Evolutionary conservation across 2,113 vertebrate genomes (phyloP), one percentile per base, ranked within the genome.

Genomic region (Corythoichthys intestinalis): DNA sequence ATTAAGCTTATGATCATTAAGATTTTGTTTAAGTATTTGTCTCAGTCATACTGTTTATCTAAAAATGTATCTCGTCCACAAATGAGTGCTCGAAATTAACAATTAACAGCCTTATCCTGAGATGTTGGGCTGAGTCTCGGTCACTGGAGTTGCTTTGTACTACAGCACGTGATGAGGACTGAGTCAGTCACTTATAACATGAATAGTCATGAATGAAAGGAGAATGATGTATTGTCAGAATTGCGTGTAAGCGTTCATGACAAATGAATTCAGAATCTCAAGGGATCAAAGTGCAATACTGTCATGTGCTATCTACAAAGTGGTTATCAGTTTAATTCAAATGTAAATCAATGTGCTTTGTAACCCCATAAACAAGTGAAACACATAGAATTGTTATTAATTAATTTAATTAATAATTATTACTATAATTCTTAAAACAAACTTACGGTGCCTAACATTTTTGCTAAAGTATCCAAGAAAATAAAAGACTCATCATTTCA

Each of bases 201-300:
- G 67, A 83, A 82, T 81, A 86, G 78, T 78, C 63, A 85, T 74
- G 37, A 10, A 1, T 1, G 0, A 6, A 70, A 37, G 72, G 50
- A 78, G 34, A 73, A 66, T n/a, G n/a, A 72, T 9, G 58, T 59
- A 76, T 80, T 85, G 77, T 85, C 47, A 46, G 2, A 41, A 38
- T 34, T 47, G 3, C 39, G 17, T 53, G 50, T n/a, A 53, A 8
- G 52, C 17, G 6, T 6, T 53, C 52, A 53, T 53, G 52, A 20
- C 52, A 3, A 3, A 56, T 34, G 28, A 34, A 28, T 56, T 53
- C n/a, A 56, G 9, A 56, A 56, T 34, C 2, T 56, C 53, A 34
- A 56, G 53, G 20, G 20, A 56, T 56, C 11, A 10, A 20, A 53
- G 17, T 6, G 49, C 5, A 5, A 15, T 50, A 1, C 15, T 50